A percentile compares a stretch with the other conserved stretches of the same genome.
phyloP scores from a whole-genome alignment of 2,113 vertebrate genomes.

The Diphyllodes magnificus region DNA sequence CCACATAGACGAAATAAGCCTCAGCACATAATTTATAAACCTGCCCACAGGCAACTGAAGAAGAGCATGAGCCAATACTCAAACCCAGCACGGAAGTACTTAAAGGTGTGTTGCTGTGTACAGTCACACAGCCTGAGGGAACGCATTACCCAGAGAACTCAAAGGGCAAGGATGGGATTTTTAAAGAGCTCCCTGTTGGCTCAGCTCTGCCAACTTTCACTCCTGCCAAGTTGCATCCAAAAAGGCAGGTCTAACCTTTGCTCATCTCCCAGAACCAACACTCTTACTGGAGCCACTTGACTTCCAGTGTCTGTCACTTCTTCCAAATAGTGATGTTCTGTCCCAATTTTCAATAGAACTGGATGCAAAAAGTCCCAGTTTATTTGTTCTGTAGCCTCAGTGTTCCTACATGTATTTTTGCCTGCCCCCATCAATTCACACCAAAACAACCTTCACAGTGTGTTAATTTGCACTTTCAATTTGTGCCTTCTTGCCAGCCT shows the following conservation, averaged over 20 bases:
- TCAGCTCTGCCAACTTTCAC: not conserved
- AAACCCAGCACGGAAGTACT: not conserved
- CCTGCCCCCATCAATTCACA: not conserved
- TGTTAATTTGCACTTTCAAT: not conserved
- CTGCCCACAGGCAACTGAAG: conserved; percentile 12
- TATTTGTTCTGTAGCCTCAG: not conserved
- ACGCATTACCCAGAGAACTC: not conserved
- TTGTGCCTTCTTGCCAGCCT: not conserved
- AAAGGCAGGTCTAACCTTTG: not conserved
- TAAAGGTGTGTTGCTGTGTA: not conserved
- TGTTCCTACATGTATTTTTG: not conserved
- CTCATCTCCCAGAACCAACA: not conserved
- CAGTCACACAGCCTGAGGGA: not conserved
- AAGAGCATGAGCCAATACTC: conserved; percentile 14
- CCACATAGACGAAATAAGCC: conserved; percentile 16
- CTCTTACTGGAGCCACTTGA: not conserved
- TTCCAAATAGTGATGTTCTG: not conserved
- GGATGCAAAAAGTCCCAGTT: not conserved
- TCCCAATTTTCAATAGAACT: not conserved
- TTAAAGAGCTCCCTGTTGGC: not conserved
- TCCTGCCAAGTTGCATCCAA: not conserved
- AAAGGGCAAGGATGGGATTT: not conserved
- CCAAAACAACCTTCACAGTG: not conserved
- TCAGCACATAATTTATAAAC: conserved; percentile 36
- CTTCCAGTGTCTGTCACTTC: not conserved